phyloP scores from a whole-genome alignment of 2,113 vertebrate species.

The Nannobrachium achirus region DNA sequence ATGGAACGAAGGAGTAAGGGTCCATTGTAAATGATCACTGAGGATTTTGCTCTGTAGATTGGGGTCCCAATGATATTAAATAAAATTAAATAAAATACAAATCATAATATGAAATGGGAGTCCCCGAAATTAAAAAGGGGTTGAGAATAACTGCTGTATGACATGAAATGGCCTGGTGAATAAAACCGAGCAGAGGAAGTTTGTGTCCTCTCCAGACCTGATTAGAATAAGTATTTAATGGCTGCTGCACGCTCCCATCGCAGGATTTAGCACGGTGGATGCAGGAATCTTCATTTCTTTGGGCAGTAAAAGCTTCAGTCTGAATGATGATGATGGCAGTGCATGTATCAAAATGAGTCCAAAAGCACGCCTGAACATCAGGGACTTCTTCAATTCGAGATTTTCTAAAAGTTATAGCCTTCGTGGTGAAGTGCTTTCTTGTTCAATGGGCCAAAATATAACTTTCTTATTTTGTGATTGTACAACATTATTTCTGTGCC shows the following conservation, averaged over 20 bases:
- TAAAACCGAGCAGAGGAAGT: neutral
- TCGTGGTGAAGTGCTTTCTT: neutral
- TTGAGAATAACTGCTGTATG: too few species aligned
- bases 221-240: conserved; percentile 8
- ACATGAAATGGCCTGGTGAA: neutral
- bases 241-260: neutral
- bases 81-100: neutral
- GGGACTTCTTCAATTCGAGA: neutral
- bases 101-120: too few species aligned
- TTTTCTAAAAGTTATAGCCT: neutral
- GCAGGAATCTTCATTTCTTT: conserved; percentile 21
- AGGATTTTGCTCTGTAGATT: too few species aligned
- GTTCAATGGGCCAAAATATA: neutral
- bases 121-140: too few species aligned
- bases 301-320: conserved; percentile 37
- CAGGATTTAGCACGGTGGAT: neutral
- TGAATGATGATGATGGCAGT: conserved; percentile 33
- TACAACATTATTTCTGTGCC: neutral
- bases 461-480: neutral
- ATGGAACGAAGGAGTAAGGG: too few species aligned
- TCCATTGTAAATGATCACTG: too few species aligned
- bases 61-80: conserved; percentile 6
- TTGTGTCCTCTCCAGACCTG: neutral
- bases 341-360: conserved; percentile 1
- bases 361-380: neutral